Conservation (phyloP, 2,797 vertebrate genomes). For the Falco naumanni region DNA sequence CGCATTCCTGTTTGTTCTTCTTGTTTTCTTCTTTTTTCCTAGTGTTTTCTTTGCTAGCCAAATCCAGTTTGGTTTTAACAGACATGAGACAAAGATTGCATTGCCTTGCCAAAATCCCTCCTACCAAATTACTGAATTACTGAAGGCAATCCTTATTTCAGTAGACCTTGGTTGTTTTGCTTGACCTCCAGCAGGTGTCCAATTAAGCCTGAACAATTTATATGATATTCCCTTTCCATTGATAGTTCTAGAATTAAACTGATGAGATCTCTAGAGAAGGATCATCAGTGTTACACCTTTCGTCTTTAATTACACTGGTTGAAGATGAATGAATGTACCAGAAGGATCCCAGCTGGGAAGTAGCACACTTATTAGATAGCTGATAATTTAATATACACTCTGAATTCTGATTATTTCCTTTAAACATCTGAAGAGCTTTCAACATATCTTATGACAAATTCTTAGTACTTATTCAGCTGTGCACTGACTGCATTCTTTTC, state of each 20-base stretch:
- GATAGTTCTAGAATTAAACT: slow-evolving; percentile 79
- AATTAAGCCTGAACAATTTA: slow-evolving; percentile 79
- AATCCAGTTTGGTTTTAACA: not conserved
- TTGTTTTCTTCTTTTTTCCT: not conserved
- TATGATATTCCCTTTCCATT: slow-evolving; percentile 72
- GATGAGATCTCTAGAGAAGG: slow-evolving; percentile 76
- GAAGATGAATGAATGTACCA: slow-evolving; percentile 76
- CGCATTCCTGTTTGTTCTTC: not conserved
- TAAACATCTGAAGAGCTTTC: slow-evolving; percentile 53
- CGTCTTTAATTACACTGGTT: slow-evolving; percentile 77
- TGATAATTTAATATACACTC: slow-evolving; percentile 74
- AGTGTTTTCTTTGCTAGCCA: not conserved
- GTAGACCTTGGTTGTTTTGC: slow-evolving; percentile 67
- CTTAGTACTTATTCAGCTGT: slow-evolving; percentile 1
- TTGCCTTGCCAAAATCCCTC: slow-evolving; percentile 51
- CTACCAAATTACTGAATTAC: slow-evolving; percentile 58
- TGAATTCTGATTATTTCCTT: slow-evolving; percentile 65
- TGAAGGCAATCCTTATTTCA: slow-evolving; percentile 46
- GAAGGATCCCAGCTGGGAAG: slow-evolving; percentile 74
- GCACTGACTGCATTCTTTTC: not conserved
- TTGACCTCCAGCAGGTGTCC: slow-evolving; percentile 78
- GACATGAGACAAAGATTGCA: slow-evolving; percentile 19
- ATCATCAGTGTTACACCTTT: slow-evolving; percentile 76
- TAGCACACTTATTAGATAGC: slow-evolving; percentile 73
- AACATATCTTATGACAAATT: slow-evolving; percentile 33